Evolutionary conservation across 1,140 invertebrate genomes (phyloP).

Genomic region (Armadillidium nasatum): DNA sequence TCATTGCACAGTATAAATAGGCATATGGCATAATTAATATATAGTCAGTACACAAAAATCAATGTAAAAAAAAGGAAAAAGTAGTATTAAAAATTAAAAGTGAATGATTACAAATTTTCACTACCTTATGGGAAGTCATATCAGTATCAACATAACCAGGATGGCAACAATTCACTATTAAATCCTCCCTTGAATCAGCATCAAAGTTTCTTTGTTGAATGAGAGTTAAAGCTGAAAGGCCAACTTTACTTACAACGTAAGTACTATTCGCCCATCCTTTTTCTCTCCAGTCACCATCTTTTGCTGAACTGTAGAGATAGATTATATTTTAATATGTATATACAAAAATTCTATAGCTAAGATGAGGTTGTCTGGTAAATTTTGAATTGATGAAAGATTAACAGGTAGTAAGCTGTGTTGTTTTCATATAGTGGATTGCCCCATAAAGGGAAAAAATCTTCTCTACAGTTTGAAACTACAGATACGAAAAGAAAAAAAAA

Average conservation of each 20-base stretch:
- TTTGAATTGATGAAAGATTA: too few species aligned
- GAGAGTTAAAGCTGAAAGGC: conserved; percentile 57
- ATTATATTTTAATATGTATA: too few species aligned
- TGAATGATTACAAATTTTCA: not conserved
- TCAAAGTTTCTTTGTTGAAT: conserved; percentile 62
- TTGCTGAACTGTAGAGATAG: conserved; percentile 48
- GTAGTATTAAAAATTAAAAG: not conserved
- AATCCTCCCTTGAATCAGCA: conserved; percentile 53
- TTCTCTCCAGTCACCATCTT: conserved; percentile 52
- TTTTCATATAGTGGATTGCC: too few species aligned
- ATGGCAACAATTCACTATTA: conserved; percentile 59
- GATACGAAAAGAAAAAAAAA: too few species aligned
- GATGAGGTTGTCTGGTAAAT: too few species aligned
- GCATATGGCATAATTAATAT: too few species aligned
- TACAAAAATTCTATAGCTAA: too few species aligned
- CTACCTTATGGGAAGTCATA: conserved; percentile 65
- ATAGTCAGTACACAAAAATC: too few species aligned
- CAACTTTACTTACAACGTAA: conserved; percentile 66
- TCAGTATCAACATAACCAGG: conserved; percentile 66
- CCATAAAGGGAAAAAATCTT: too few species aligned
- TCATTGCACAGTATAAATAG: too few species aligned
- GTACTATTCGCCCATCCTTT: conserved; percentile 61
- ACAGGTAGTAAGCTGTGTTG: too few species aligned
- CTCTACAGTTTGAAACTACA: too few species aligned
- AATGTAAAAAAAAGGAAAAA: not conserved